Evolutionary conservation across 1,140 invertebrate species (phyloP), one percentile per base, ranked within the genome.

Genomic region (Triops cancriformis): DNA sequence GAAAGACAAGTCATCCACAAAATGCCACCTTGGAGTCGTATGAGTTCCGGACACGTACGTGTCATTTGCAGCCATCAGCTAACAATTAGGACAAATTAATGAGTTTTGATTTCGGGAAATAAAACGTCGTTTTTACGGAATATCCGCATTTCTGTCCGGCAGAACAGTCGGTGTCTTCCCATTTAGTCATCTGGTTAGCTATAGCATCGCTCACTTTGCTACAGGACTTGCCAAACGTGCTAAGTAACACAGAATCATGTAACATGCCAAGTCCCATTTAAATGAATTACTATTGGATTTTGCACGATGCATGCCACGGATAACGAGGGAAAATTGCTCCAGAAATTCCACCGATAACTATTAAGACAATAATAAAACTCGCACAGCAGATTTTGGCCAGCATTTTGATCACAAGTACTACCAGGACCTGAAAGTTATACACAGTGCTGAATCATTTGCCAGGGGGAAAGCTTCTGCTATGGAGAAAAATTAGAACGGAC

Each of bases 141-240:
- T 86, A 86, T 10, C 82, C 77, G 77, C 85, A 86, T 81, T 86
- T 85, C 78, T 86, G 85, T 37, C 85, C 83, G 28, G 77, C 77
- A 76, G 80, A 81, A 79, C 83, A 84, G 42, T 80, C 80, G 73
- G 80, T 77, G 26, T 80, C 80, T 26, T 80, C 82, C 83, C 83
- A 84, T n/a, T 73, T 51, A 28, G 83, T 79, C 23, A 84, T 84
- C 78, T 83, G 83, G 2, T 76, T 51, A 4, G 82, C 78, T 26
- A 83, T 9, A 42, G 74, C 26, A 43, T 26, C 23, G 37, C 26
- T 12, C 18, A 76, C 43, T 27, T 23, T 28, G 23, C 26, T 11
- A 51, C 75, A 76, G 28, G 37, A 7, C 28, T 76, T 76, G 45
- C 75, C 75, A 76, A 76, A 76, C n/a, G 75, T 76, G 27, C 75